Conservation (phyloP, 2,888 invertebrate genomes). For the Glaucopsyche alexis region DNA sequence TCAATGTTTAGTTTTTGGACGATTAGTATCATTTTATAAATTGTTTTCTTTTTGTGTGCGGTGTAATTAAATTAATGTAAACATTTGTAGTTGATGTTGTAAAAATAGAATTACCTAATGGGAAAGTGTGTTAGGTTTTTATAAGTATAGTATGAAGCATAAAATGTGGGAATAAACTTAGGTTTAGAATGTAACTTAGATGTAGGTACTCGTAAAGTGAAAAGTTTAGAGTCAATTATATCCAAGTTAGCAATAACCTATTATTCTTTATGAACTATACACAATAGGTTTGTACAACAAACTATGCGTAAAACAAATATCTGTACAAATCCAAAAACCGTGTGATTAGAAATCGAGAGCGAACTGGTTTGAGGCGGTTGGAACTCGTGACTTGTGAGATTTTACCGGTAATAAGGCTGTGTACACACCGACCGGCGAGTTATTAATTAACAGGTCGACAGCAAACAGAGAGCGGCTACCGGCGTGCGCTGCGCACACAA, state of each 20-base stretch:
- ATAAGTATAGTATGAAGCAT: too few relatives aligned
- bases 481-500: conserved; percentile 74
- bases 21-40: conserved; percentile 1
- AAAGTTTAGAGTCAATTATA: too few relatives aligned
- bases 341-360: conserved; percentile 67
- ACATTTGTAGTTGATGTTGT: background rate
- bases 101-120: background rate
- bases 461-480: conserved; percentile 76
- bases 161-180: too few relatives aligned
- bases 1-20: conserved; percentile 51
- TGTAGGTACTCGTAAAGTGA: too few relatives aligned
- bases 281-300: conserved; percentile 47
- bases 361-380: conserved; percentile 61
- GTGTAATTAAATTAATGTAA: background rate
- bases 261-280: conserved; percentile 30
- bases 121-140: too few relatives aligned
- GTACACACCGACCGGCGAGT: conserved; percentile 74
- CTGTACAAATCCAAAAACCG: conserved; percentile 52
- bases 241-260: background rate
- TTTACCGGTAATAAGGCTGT: conserved; percentile 79
- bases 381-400: conserved; percentile 78
- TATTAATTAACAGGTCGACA: conserved; percentile 80
- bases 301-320: conserved; percentile 37
- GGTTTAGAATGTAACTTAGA: too few relatives aligned
- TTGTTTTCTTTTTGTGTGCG: background rate